Evolutionary conservation across 2,113 vertebrate genomes (phyloP).

Genomic region (Brachyhypopomus gauderio): DNA sequence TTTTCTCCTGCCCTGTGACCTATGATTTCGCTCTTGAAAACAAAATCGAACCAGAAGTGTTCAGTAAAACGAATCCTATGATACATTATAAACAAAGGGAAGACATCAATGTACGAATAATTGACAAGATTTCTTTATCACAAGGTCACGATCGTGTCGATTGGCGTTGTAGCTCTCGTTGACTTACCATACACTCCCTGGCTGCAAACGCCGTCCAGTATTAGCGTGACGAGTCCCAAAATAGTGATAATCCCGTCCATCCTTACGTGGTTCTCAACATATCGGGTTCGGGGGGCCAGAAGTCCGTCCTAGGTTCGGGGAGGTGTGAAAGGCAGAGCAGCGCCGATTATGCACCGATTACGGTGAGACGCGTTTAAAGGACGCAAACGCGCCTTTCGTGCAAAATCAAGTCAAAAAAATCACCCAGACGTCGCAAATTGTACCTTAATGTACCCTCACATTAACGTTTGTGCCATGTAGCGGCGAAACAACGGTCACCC

Average conservation of each 20-base stretch:
- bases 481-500: background rate
- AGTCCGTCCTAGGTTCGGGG: slow-evolving; percentile 60
- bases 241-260: slow-evolving; percentile 89
- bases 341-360: slow-evolving; percentile 44
- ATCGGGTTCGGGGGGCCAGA: slow-evolving; percentile 76
- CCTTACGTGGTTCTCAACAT: slow-evolving; percentile 88
- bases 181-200: slow-evolving; percentile 95
- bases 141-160: slow-evolving; percentile 73
- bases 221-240: slow-evolving; percentile 84
- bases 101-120: background rate
- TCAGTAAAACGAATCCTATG: background rate
- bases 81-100: background rate
- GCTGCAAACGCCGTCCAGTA: slow-evolving; percentile 82
- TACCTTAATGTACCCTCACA: background rate
- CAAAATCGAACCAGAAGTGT: no score
- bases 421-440: background rate
- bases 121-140: slow-evolving; percentile 41
- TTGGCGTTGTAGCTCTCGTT: slow-evolving; percentile 12
- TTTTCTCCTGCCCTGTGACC: background rate
- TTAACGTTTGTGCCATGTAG: background rate
- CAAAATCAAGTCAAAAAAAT: background rate
- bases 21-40: no score
- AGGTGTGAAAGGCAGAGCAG: slow-evolving; percentile 36
- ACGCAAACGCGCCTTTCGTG: background rate
- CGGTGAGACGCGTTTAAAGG: background rate